Evolutionary conservation across 2,888 invertebrate species (phyloP).

Genomic region (Lathronympha strigana): DNA sequence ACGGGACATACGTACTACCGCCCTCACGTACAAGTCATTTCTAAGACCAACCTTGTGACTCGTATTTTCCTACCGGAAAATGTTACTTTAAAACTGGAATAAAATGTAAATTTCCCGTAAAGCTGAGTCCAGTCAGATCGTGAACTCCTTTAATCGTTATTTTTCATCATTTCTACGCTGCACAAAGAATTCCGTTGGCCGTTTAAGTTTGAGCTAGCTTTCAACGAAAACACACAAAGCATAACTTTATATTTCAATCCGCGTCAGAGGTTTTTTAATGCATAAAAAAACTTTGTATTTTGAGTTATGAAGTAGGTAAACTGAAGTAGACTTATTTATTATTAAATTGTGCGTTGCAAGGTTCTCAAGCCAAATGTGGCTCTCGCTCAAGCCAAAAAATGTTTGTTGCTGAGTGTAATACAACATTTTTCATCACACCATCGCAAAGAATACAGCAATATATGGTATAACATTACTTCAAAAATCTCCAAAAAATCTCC

Average conservation of each 20-base stretch:
- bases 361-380: too few relatives aligned
- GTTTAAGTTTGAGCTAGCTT: slow-evolving; percentile 23
- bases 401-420: too few relatives aligned
- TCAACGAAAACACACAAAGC: slow-evolving; percentile 19
- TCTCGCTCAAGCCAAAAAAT: too few relatives aligned
- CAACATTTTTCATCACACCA: too few relatives aligned
- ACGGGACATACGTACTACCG: slow-evolving; percentile 28
- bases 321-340: too few relatives aligned
- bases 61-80: slow-evolving; percentile 28
- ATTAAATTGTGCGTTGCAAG: too few relatives aligned
- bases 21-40: slow-evolving; percentile 25
- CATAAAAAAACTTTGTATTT: too few relatives aligned
- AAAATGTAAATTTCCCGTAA: slow-evolving; percentile 37
- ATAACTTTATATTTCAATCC: background rate
- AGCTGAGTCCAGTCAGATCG: slow-evolving; percentile 30
- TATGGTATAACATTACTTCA: too few relatives aligned
- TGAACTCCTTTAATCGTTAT: slow-evolving; percentile 34
- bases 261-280: background rate
- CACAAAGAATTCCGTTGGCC: slow-evolving; percentile 15
- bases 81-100: slow-evolving; percentile 4
- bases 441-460: too few relatives aligned
- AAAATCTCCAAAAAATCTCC: too few relatives aligned
- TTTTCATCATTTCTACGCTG: slow-evolving; percentile 33
- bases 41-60: slow-evolving; percentile 15
- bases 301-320: too few relatives aligned